Evolutionary conservation across 2,888 invertebrate species (phyloP), one percentile per base, ranked within the genome.

Genomic region (Steinernema carpocapsae): DNA sequence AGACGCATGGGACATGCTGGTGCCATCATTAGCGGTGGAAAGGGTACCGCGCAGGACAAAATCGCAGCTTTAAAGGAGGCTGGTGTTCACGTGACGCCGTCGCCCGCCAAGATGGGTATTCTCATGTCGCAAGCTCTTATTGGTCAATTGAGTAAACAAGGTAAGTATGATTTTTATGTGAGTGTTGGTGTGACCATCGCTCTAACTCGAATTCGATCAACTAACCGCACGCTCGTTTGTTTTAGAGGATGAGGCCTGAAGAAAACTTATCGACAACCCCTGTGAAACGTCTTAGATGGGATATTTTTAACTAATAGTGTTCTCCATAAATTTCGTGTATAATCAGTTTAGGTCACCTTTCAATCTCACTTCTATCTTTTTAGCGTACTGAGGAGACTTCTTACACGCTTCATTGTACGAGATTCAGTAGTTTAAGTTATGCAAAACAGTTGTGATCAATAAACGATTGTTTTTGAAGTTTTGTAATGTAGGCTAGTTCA

Each of bases 1-100:
- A 91, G 97, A 85, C 91, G 97, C 88, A 99, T 99, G 99, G 97
- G 99, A 56, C 99, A 99, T 89, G 99, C 99, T 77, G 99, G 99
- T 82, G 99, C 99, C 80, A 99, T 99, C 86, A 97, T 99, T 88
- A 94, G 97, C 0, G 97, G 97, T 19, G 97, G 97, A 71, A 97
- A 97, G 89, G 97, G 99, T 79, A 96, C 95, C 73, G 99, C 99
- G 75, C 93, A 94, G 90, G 97, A 96, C 88, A 99, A 99, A 90
- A 99, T 99, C 82, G 92, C 93, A 85, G 96, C 99, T 75, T 90
- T 99, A 71, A 88, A 89, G 81, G 86, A 88, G 91, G 82, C 94
- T 92, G 85, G 94, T 91, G 88, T 97, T 37, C 51, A 75, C 24
- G 83, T 83, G 4, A 79, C 77, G 1, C 72, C 74, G n/a, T 83